phyloP scores from a whole-genome alignment of 2,113 vertebrate species.

The Chionodraco myersi region DNA sequence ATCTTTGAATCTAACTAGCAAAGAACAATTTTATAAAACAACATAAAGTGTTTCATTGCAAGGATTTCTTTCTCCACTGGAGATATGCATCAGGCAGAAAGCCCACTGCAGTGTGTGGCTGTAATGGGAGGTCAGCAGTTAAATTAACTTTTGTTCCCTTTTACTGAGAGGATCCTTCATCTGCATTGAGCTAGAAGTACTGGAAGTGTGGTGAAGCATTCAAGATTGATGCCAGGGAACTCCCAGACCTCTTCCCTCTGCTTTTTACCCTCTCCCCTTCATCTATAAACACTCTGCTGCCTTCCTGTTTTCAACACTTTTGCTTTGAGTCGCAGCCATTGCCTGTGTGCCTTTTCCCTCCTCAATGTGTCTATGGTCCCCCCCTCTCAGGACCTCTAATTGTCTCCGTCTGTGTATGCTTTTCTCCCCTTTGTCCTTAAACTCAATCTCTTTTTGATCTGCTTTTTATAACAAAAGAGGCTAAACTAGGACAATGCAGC shows the following conservation, averaged over 20 bases:
- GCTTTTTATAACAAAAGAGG: neutral
- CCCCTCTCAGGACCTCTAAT: neutral
- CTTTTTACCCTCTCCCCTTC: slow-evolving; percentile 56
- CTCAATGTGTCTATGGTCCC: neutral
- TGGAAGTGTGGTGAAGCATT: slow-evolving; percentile 73
- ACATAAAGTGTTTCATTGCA: neutral
- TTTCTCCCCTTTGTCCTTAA: neutral
- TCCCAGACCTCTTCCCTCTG: slow-evolving; percentile 66
- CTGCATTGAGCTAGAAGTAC: slow-evolving; percentile 74
- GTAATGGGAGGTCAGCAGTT: slow-evolving; percentile 82
- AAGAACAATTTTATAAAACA: neutral
- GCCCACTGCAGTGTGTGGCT: slow-evolving; percentile 32
- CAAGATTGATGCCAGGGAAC: slow-evolving; percentile 76
- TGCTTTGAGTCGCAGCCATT: slow-evolving; percentile 27
- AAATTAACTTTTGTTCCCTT: slow-evolving; percentile 73
- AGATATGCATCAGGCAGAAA: slow-evolving; percentile 35
- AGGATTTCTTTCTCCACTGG: neutral
- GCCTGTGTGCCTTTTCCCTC: neutral
- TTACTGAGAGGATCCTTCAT: slow-evolving; percentile 66
- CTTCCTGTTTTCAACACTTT: slow-evolving; percentile 24
- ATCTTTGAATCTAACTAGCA: neutral
- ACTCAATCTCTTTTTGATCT: neutral
- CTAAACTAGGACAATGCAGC: slow-evolving; percentile 13
- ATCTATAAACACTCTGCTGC: slow-evolving; percentile 50
- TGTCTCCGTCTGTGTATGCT: slow-evolving; percentile 5